Percentiles rank a stretch among this genome's conserved stretches.
These are phyloP conservation scores for Microplitis mediator DNA, from an alignment of 1,140 invertebrate genomes.

Conservation along the genomic window DNA sequence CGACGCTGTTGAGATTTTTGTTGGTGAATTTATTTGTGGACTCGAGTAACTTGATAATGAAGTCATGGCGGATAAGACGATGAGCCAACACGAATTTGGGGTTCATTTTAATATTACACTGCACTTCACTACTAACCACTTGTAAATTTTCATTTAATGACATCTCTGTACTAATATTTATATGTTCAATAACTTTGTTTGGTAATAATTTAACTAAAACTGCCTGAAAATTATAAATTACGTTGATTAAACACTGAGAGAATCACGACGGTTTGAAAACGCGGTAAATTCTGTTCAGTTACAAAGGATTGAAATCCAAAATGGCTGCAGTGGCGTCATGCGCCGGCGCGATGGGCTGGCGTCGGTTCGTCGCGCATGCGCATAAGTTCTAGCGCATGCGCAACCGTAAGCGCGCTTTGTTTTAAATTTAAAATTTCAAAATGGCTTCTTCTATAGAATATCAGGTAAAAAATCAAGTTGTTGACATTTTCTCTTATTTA, in stretches of 20 bases:
- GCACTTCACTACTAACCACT: slow-evolving; percentile 29
- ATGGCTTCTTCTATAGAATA: too few relatives aligned
- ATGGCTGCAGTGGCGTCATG: too few relatives aligned
- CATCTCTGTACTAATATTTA: slow-evolving; percentile 15
- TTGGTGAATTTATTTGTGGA: slow-evolving; percentile 32
- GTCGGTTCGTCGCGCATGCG: too few relatives aligned
- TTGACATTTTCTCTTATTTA: too few relatives aligned
- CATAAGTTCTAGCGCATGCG: too few relatives aligned
- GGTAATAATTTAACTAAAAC: slow-evolving; percentile 35
- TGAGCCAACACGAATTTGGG: slow-evolving; percentile 35
- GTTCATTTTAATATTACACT: slow-evolving; percentile 26
- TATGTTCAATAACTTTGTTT: slow-evolving; percentile 9
- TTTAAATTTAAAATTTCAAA: too few relatives aligned
- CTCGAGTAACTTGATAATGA: slow-evolving; percentile 29
- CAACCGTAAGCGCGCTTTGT: too few relatives aligned
- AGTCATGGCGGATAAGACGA: slow-evolving; percentile 39
- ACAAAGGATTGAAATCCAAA: too few relatives aligned
- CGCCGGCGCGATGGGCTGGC: too few relatives aligned
- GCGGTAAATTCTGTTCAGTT: too few relatives aligned
- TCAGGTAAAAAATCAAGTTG: too few relatives aligned
- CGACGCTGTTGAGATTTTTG: slow-evolving; percentile 26
- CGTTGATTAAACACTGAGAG: not conserved
- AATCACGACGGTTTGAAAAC: too few relatives aligned
- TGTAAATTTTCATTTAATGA: slow-evolving; percentile 33
- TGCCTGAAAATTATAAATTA: slow-evolving; percentile 31